Conservation (phyloP, 2,797 vertebrate species). For the Pyrocephalus nanus region DNA sequence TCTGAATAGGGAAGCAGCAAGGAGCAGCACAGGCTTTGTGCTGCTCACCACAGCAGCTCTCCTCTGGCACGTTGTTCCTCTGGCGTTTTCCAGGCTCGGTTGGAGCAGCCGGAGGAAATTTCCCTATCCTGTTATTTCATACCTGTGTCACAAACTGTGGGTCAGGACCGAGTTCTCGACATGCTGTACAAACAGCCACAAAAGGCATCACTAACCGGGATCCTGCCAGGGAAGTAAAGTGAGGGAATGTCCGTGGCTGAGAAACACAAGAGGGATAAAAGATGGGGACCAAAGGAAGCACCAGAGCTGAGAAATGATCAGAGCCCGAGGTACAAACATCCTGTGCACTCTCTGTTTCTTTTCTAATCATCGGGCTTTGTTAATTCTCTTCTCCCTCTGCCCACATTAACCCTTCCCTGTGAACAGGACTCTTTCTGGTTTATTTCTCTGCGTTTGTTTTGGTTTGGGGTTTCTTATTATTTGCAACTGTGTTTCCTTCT, state of each 20-base stretch:
- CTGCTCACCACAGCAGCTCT: not conserved
- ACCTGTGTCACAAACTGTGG: not conserved
- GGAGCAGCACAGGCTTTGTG: not conserved
- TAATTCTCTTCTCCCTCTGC: not conserved
- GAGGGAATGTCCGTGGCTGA: not conserved
- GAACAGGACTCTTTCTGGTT: not conserved
- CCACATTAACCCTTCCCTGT: not conserved
- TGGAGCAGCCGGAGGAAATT: not conserved
- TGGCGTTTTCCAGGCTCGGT: not conserved
- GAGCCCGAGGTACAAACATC: not conserved
- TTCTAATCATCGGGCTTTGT: not conserved
- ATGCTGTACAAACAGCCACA: not conserved
- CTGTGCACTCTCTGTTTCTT: not conserved
- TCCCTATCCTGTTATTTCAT: not conserved
- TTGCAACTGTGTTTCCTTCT: not conserved
- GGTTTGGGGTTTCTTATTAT: not conserved
- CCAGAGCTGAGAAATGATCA: not conserved
- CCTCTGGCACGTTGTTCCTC: not conserved
- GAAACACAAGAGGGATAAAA: not conserved
- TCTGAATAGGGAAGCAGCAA: not conserved
- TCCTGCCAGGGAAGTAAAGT: not conserved
- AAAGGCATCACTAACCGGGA: not conserved
- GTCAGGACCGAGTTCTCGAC: not conserved
- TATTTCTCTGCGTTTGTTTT: not conserved
- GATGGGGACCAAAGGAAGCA: not conserved